A percentile compares a stretch with the other conserved stretches of the same genome.
These are phyloP conservation scores for Dicycla oo DNA, from an alignment of 2,888 invertebrate genomes.

Conservation along the genomic window DNA sequence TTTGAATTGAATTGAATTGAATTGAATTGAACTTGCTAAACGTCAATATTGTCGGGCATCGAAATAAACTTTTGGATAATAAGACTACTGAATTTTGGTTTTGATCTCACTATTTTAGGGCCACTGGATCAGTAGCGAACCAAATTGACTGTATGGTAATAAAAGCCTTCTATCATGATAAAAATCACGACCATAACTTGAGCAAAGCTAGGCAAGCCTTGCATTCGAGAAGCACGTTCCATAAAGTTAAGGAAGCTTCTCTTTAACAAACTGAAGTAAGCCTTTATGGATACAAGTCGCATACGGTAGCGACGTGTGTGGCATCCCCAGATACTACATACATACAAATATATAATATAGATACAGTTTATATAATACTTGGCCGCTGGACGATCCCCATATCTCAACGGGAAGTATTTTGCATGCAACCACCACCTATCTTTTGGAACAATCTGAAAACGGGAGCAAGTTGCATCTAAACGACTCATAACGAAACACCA, in stretches of 20 bases:
- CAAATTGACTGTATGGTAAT: not conserved
- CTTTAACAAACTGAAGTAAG: conserved; percentile 51
- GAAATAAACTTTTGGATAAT: too few species aligned
- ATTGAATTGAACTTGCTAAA: too few species aligned
- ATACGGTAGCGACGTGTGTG: conserved; percentile 84
- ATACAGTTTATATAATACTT: conserved; percentile 81
- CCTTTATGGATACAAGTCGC: conserved; percentile 51
- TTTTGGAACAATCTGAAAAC: conserved; percentile 87
- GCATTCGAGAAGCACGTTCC: conserved; percentile 7
- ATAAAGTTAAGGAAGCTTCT: conserved; percentile 56
- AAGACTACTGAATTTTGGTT: too few species aligned
- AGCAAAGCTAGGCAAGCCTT: conserved; percentile 8
- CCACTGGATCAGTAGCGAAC: not conserved
- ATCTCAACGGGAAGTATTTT: conserved; percentile 89
- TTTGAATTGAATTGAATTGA: too few species aligned
- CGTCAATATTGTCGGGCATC: conserved; percentile 1
- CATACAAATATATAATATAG: conserved; percentile 46
- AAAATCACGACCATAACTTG: conserved; percentile 18
- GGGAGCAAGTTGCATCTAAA: conserved; percentile 75
- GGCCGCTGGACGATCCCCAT: conserved; percentile 84
- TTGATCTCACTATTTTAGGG: not conserved
- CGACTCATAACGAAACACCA: conserved; percentile 47
- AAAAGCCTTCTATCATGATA: conserved; percentile 27
- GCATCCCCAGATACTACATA: conserved; percentile 77
- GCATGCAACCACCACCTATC: conserved; percentile 87